Base-by-base conservation (phyloP, 2,888 invertebrate species). In the Zygothrica quintamaculata region DNA sequence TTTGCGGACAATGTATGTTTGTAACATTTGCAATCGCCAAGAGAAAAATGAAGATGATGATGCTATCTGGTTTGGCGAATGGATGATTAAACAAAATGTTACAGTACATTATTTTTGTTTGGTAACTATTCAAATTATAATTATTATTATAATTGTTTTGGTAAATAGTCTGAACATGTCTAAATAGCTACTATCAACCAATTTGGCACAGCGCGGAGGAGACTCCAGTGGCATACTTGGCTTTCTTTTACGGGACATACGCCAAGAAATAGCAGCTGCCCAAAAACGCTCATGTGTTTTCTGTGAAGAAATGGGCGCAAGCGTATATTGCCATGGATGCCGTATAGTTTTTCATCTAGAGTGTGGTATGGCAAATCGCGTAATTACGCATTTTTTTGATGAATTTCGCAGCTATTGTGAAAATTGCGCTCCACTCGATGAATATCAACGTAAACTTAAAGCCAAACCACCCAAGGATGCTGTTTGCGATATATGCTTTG, bases 211-310 rank as follows among this genome's bases (percentile, higher is more conserved):
- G 82, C 93, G 92, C 60, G 96, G 95, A 0, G 89, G 88, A 18
- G 96, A 96, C 74, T 90, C 92, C 1, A 93, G 94, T 50, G 96
- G 96, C 0, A 93, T 97, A 22, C 92, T 95, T 65, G 97, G 97
- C 0, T 97, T 97, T 87, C 86, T 95, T 13, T 88, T 93, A 6
- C 88, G 91, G 0, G 96, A 97, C 82, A 96, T 97, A 34, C 86
- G 92, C 3, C 92, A 92, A 29, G 96, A 96, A 90, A 85, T 94
- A 1, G 92, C 91, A 25, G 91, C 94, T 1, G 88, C 88, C 0
- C 51, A 58, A 0, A 18, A 3, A 0, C 43, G 79, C 11, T 90
- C 90, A 1, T 76, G 72, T 5, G 44, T 90, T n/a, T 53, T 50
- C 9, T 90, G 90, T 36, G n/a, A n/a, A n/a, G n/a, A n/a, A n/a